Conservation (phyloP, 2,797 vertebrate genomes). For the Diplodus sargus region DNA sequence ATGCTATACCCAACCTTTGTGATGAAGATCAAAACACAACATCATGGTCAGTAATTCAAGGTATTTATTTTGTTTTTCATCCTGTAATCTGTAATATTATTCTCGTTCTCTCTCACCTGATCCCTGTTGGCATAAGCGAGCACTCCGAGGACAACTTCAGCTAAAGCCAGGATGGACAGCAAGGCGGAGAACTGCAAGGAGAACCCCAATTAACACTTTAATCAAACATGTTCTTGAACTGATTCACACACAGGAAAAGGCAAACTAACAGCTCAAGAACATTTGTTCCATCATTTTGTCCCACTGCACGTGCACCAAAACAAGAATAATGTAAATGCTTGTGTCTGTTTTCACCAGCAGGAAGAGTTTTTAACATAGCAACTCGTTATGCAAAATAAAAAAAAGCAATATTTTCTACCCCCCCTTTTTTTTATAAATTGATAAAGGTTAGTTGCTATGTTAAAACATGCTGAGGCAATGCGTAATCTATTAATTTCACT, state of each 20-base stretch:
- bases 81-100: too few species aligned
- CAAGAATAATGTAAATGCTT: background rate
- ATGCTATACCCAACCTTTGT: constrained; percentile 46
- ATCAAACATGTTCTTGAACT: background rate
- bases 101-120: constrained; percentile 52
- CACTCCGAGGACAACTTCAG: constrained; percentile 47
- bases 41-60: background rate
- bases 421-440: background rate
- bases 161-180: constrained; percentile 42
- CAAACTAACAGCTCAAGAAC: background rate
- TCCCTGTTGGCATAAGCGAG: constrained; percentile 27
- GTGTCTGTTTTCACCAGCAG: background rate
- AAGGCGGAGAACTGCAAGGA: constrained; percentile 67
- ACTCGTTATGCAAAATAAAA: background rate
- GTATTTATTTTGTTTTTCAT: background rate
- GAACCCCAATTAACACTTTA: background rate
- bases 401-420: background rate
- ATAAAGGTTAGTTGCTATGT: background rate
- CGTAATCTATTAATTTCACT: background rate
- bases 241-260: constrained; percentile 7
- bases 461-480: background rate
- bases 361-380: too few species aligned
- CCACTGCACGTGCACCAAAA: background rate
- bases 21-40: background rate
- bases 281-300: background rate